Conservation (phyloP, 2,797 vertebrate species). For the Crypturellus tataupa region DNA sequence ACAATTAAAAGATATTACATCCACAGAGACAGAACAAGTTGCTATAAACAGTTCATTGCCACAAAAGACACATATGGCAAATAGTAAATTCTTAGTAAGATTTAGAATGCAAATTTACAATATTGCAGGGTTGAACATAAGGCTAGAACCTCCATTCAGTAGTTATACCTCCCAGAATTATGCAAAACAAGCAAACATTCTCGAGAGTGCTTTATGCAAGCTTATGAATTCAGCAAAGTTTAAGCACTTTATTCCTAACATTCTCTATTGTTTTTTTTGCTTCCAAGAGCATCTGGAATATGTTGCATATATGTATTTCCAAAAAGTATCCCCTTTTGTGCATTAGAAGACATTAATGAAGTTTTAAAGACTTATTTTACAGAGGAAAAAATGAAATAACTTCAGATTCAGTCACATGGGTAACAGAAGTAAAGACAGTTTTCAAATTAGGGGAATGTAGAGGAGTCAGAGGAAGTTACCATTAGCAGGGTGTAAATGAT, state of each 20-base stretch:
- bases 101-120: not conserved
- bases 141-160: not conserved
- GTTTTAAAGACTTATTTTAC: not conserved
- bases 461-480: not conserved
- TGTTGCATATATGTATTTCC: too few relatives aligned
- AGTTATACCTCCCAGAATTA: not conserved
- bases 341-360: not conserved
- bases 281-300: not conserved
- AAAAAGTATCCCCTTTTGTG: not conserved
- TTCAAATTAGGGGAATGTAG: not conserved
- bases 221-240: not conserved
- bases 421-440: not conserved
- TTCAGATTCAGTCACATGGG: not conserved
- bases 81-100: not conserved
- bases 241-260: not conserved
- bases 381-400: not conserved
- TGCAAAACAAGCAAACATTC: not conserved
- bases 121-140: not conserved
- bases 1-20: slow-evolving; percentile 4
- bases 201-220: not conserved
- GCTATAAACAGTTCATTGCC: not conserved
- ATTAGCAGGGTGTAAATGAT: not conserved
- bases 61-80: not conserved
- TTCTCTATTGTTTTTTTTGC: fast-evolving
- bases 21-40: not conserved